A percentile compares a stretch with the other conserved stretches of the same genome.
These are phyloP conservation scores for Chaetogeoica ovagalla DNA, from an alignment of 2,888 invertebrate genomes.

Conservation along the genomic window DNA sequence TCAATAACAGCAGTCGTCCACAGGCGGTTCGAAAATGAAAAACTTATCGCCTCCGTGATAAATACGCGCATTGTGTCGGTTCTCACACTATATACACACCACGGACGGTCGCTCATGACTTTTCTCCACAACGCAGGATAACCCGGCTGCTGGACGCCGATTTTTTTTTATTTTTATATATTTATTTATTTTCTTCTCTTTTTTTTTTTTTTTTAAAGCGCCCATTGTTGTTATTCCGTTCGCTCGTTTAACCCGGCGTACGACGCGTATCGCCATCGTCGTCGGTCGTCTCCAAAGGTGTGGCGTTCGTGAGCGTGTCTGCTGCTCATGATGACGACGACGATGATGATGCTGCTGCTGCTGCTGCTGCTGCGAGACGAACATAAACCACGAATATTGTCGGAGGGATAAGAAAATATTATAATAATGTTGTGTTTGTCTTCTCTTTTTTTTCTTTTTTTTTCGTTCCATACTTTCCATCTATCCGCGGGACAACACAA, in stretches of 20 bases:
- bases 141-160: conserved; percentile 10
- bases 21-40: too few species aligned
- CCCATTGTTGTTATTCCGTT: not conserved
- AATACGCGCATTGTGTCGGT: conserved; percentile 3
- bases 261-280: not conserved
- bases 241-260: not conserved
- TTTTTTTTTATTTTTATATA: not conserved
- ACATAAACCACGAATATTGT: conserved; percentile 9
- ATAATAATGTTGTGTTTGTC: not conserved
- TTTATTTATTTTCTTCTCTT: too few species aligned
- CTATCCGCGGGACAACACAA: too few species aligned
- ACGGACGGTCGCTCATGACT: conserved; percentile 11
- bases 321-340: too few species aligned
- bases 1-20: not conserved
- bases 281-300: not conserved
- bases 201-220: not conserved
- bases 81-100: not conserved
- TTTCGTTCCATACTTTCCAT: too few species aligned
- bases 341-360: too few species aligned
- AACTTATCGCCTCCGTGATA: too few species aligned
- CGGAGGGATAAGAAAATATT: conserved; percentile 9
- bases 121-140: not conserved
- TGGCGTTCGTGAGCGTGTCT: not conserved
- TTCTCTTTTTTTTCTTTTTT: too few species aligned
- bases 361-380: not conserved